phyloP scores from a whole-genome alignment of 2,888 invertebrate species.

The Apamea anceps region DNA sequence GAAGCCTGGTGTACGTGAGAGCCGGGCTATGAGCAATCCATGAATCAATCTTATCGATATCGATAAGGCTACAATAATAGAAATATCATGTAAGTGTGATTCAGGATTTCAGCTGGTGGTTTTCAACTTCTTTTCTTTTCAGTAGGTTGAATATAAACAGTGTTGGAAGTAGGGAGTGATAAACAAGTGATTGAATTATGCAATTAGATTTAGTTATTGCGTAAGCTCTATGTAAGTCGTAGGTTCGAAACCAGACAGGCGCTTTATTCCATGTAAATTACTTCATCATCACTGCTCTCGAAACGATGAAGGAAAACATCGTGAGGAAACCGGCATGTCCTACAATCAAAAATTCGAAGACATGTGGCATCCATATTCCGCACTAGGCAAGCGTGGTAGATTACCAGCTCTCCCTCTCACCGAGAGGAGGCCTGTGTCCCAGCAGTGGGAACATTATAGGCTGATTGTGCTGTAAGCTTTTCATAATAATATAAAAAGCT shows the following conservation, averaged over 20 bases:
- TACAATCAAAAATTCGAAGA: too few species aligned
- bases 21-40: constrained; percentile 27
- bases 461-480: not conserved
- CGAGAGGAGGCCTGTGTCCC: too few species aligned
- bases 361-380: too few species aligned
- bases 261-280: too few species aligned
- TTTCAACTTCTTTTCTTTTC: not conserved
- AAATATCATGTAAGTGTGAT: constrained; percentile 43
- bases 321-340: too few species aligned
- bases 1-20: constrained; percentile 52
- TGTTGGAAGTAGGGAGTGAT: not conserved
- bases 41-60: constrained; percentile 48
- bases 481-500: not conserved
- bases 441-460: too few species aligned
- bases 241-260: too few species aligned
- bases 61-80: constrained; percentile 45
- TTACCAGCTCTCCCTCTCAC: too few species aligned
- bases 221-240: not conserved
- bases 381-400: too few species aligned
- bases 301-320: too few species aligned
- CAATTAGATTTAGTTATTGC: not conserved
- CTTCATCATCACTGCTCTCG: too few species aligned
- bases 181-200: not conserved
- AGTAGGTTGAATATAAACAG: not conserved
- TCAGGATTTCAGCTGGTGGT: constrained; percentile 17